Percentiles rank a stretch among this genome's conserved stretches.
These are phyloP conservation scores for Anthophora plumipes DNA, from an alignment of 2,888 invertebrate genomes.

Conservation along the genomic window DNA sequence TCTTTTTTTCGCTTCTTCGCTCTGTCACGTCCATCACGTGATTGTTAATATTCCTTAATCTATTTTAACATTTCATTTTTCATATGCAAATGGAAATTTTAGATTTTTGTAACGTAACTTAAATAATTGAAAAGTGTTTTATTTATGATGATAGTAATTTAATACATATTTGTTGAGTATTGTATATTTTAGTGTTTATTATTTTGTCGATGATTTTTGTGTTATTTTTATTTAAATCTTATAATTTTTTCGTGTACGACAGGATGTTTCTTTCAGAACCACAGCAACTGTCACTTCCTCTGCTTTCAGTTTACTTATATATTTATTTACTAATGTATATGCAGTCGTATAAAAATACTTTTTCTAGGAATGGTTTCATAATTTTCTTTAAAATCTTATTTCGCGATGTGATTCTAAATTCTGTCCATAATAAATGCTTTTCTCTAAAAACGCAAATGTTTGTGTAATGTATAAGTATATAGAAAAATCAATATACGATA, in stretches of 20 bases:
- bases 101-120: not conserved
- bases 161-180: not conserved
- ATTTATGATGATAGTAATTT: not conserved
- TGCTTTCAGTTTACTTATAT: not conserved
- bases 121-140: not conserved
- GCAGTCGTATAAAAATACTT: no score
- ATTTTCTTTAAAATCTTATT: not conserved
- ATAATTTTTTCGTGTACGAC: not conserved
- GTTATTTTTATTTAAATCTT: not conserved
- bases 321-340: not conserved
- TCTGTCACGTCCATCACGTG: slow-evolving; percentile 29
- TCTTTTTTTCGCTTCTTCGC: not conserved
- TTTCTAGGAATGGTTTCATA: not conserved
- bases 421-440: not conserved
- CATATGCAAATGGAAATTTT: not conserved
- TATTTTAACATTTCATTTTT: slow-evolving; percentile 24
- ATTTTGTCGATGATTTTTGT: not conserved
- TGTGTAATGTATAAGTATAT: not conserved
- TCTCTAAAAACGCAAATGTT: not conserved
- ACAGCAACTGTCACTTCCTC: not conserved
- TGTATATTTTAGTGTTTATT: not conserved
- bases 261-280: not conserved
- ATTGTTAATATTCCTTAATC: slow-evolving; percentile 11
- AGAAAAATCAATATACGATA: not conserved
- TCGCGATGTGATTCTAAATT: not conserved